Evolutionary conservation across 2,888 invertebrate genomes (phyloP).

Genomic region (Nasonovia ribisnigri): DNA sequence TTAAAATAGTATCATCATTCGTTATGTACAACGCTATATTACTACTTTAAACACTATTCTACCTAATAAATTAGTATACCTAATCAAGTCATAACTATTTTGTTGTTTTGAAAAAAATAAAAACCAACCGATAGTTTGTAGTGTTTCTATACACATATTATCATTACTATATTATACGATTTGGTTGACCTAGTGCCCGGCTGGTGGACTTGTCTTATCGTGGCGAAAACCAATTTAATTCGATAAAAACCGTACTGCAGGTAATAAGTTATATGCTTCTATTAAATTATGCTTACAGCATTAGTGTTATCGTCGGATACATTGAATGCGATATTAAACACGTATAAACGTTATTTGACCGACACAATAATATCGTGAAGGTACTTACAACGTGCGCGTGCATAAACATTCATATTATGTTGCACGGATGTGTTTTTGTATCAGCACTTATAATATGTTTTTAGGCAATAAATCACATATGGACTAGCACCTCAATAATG

Average conservation of each 20-base stretch:
- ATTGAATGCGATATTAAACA: not conserved
- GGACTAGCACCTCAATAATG: not conserved
- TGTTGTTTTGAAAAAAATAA: not conserved
- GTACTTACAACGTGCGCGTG: not conserved
- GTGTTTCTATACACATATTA: no score
- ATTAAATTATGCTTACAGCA: not conserved
- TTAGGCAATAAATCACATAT: not conserved
- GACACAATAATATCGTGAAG: not conserved
- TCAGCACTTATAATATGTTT: not conserved
- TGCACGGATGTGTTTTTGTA: not conserved
- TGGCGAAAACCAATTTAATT: not conserved
- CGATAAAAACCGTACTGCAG: not conserved
- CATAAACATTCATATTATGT: not conserved
- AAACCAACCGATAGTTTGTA: not conserved
- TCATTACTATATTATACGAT: not conserved
- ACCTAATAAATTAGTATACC: not conserved
- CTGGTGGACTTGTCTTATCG: conserved; percentile 20
- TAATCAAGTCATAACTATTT: not conserved
- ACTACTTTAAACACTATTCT: not conserved
- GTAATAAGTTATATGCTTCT: not conserved
- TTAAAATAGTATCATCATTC: not conserved
- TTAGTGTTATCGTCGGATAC: not conserved
- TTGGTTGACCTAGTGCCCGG: conserved; percentile 14
- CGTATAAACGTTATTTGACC: not conserved
- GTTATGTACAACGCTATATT: not conserved